phyloP scores from a whole-genome alignment of 2,113 vertebrate species.

The Drymodes brunneopygia region DNA sequence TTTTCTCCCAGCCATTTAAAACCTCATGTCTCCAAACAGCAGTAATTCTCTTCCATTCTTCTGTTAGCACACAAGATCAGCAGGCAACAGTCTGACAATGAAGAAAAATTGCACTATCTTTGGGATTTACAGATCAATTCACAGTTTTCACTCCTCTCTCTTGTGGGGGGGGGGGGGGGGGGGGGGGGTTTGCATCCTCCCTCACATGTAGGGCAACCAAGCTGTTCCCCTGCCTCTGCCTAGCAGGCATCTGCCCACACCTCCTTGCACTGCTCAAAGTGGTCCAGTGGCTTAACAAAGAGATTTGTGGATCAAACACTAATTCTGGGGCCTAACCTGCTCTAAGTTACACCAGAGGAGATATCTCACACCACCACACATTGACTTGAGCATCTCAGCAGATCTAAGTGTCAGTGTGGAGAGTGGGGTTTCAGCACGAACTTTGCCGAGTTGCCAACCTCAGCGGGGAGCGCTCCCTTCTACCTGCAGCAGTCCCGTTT shows the following conservation, averaged over 20 bases:
- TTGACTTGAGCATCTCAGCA: neutral
- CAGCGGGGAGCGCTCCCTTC: accelerated
- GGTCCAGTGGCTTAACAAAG: accelerated
- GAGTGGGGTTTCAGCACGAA: neutral
- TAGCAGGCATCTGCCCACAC: neutral
- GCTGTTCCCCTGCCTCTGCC: neutral
- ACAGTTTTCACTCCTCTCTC: neutral
- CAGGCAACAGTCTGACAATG: neutral
- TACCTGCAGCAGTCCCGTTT: neutral
- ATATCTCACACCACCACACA: neutral
- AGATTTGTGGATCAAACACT: neutral
- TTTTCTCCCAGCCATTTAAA: neutral
- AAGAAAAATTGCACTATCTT: neutral
- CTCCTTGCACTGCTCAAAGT: neutral
- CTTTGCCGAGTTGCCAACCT: neutral
- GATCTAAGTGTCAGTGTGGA: neutral
- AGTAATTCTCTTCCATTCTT: neutral
- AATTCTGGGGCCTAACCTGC: neutral
- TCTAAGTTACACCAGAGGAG: neutral
- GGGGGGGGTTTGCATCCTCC: neutral
- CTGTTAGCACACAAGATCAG: neutral
- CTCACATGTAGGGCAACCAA: neutral
- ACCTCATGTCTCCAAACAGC: neutral
- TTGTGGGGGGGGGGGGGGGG: accelerated
- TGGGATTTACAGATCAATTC: neutral